Evolutionary conservation across 1,140 invertebrate genomes (phyloP), one percentile per base, ranked within the genome.

Genomic region (Metopolophium dirhodum): DNA sequence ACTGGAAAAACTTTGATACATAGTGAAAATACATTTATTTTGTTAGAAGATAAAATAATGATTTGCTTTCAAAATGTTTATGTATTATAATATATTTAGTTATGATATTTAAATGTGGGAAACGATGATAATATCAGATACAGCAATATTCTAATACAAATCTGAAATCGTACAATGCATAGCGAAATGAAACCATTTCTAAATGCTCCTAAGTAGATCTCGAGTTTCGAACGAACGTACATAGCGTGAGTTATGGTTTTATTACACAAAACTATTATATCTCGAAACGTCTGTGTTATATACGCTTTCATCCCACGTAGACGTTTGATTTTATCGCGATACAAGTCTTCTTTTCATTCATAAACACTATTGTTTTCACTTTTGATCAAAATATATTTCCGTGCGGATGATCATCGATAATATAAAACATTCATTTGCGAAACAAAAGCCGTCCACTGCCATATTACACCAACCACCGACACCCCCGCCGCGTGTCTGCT

Each of bases 351-450:
- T 87, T 51, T 87, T 49, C 18, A 35, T 87, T 87, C 20, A 18
- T 35, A n/a, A 54, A 57, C 30, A 30, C 9, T 11, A 57, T 89
- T 57, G 22, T 89, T 89, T 89, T 89, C 49, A 57, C 20, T 57
- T 26, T 37, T 35, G 20, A 57, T 35, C 35, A 26, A 37, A 89
- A 57, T 41, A 88, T 54, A 57, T 57, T 57, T 57, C 4, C 88
- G 37, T 7, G 35, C 4, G 35, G 49, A 89, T 37, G 11, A 57
- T 57, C 51, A 57, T 57, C 51, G 88, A 89, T 89, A 57, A 51
- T 82, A 51, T 51, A 49, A 87, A 87, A 87, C 86, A 57, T 89
- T 8, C 18, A 41, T 89, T 89, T 89, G 87, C n/a, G 2, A 57
- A 77, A 89, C 88, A 89, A 89, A 26, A 89, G 26, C 49, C 51